phyloP scores from a whole-genome alignment of 1,140 invertebrate species.

The Microplitis demolitor region DNA sequence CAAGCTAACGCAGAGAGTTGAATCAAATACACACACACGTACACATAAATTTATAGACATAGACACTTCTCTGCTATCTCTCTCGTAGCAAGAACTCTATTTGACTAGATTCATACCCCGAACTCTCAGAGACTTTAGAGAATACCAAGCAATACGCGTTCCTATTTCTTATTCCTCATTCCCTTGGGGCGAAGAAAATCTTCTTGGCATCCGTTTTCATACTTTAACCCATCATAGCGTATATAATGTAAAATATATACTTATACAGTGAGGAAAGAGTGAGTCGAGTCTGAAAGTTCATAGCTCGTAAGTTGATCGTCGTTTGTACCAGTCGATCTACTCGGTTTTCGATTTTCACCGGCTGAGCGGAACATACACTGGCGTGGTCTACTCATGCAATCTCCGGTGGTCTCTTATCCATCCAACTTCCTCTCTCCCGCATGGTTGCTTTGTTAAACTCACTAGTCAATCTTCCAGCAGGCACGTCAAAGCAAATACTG shows the following conservation, averaged over 20 bases:
- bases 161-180: constrained; percentile 5
- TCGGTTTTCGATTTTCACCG: constrained; percentile 22
- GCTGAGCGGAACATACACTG: not conserved
- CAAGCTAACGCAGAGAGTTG: not conserved
- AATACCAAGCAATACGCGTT: not conserved
- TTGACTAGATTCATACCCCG: not conserved
- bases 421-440: not conserved
- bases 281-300: too few relatives aligned
- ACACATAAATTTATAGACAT: not conserved
- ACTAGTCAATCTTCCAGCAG: not conserved
- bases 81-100: not conserved
- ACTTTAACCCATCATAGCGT: not conserved
- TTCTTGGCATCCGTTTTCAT: constrained; percentile 9
- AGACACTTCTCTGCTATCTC: too few relatives aligned
- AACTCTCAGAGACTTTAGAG: too few relatives aligned
- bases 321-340: constrained; percentile 25
- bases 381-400: constrained; percentile 3
- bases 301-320: not conserved
- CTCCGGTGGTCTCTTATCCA: not conserved
- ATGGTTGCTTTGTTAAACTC: constrained; percentile 5
- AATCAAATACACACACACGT: not conserved
- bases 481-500: not conserved
- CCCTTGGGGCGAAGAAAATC: not conserved
- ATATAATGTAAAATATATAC: too few relatives aligned
- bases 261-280: too few relatives aligned